Base-by-base conservation (phyloP, 2,888 invertebrate genomes). In the Meteorus colon region DNA sequence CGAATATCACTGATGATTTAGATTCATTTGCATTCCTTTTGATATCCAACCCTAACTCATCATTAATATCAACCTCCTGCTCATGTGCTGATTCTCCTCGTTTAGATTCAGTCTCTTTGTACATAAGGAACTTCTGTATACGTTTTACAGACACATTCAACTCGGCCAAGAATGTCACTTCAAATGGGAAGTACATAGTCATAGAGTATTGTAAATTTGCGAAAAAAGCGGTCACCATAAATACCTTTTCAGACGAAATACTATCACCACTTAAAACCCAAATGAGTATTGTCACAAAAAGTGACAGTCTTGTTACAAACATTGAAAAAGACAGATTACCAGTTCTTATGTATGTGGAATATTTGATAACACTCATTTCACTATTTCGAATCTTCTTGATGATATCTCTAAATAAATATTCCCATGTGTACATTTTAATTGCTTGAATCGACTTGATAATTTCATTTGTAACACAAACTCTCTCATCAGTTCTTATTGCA, bases 401-500 rank as follows among this genome's bases (percentile, higher is more conserved):
- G 14, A 96, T 90, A 73, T 93, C 92, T 1, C 94, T 94, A 86
- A 97, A 97, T 0, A 96, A 95, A 81, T 93, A 93, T 89, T 97
- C 97, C 94, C 97, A 97, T 0, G 96, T 95, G 88, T 96, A 97
- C 96, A 97, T 96, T 91, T 97, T 97, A 85, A 97, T 96, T n/a
- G 96, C 96, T 85, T 95, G 93, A 84, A 97, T 96, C 0, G 96
- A 96, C 10, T 93, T 93, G 51, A 97, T 93, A 76, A 97, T 95
- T 90, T 98, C 98, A 86, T 96, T 97, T 94, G 98, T 98, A 67
- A 97, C 91, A 6, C 96, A 93, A 12, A 98, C 96, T 73, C 98
- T 92, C 87, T 96, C 95, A 89, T 98, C 98, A 0, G 97, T 97
- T 78, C 95, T 92, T n/a, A 94, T 90, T 0, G 98, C 97, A 0